phyloP scores from a whole-genome alignment of 2,888 invertebrate genomes.

The Apamea monoglypha region DNA sequence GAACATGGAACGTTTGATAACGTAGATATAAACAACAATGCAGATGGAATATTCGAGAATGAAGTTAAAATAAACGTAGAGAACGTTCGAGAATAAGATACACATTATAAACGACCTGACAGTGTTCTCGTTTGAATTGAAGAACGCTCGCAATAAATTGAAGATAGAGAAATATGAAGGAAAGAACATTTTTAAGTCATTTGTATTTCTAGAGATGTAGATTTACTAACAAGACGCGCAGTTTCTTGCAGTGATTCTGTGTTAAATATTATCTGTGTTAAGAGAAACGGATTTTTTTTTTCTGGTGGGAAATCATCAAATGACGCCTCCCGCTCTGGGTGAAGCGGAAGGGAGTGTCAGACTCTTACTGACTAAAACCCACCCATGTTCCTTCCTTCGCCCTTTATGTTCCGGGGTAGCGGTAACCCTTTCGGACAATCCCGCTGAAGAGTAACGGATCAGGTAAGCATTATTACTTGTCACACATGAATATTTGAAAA shows the following conservation, averaged over 20 bases:
- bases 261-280: no score
- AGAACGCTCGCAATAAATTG: constrained; percentile 28
- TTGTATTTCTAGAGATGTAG: constrained; percentile 1
- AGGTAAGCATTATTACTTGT: not conserved
- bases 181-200: not conserved
- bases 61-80: constrained; percentile 25
- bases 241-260: not conserved
- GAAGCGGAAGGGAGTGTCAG: no score
- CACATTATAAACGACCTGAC: constrained; percentile 31
- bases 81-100: constrained; percentile 22
- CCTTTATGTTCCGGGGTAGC: no score
- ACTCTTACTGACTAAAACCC: no score
- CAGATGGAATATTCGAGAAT: constrained; percentile 30
- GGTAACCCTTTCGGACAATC: no score
- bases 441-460: not conserved
- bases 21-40: constrained; percentile 13
- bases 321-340: no score
- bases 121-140: constrained; percentile 28
- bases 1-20: constrained; percentile 18
- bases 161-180: constrained; percentile 6
- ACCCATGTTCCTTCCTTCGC: no score
- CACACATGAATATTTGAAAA: not conserved
- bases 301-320: no score
- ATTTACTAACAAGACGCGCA: not conserved
- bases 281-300: no score